Base-by-base conservation (phyloP, 1,140 invertebrate species). In the Globodera ellingtonae region DNA sequence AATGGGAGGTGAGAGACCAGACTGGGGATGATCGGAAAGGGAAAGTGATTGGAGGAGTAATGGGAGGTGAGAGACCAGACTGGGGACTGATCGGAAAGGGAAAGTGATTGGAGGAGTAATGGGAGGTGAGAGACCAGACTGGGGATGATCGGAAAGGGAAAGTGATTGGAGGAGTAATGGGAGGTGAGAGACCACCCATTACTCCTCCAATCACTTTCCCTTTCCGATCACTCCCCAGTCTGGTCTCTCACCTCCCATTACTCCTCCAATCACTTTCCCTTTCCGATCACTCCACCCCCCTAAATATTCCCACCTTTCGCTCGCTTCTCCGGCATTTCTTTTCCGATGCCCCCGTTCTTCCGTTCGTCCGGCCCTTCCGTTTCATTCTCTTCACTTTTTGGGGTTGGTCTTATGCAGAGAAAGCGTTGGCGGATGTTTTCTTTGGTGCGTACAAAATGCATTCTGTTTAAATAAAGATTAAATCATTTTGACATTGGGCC, bases 361-460 rank as follows among this genome's bases (percentile, higher is more conserved):
- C 56, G 72, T 24, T 76, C 47, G 66, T 47, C 18, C 47, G 44
- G 9, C 59, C 13, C 72, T 56, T 21, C 5, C 72, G 56, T 46
- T 24, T 21, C 47, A 9, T 73, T 18, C n/a, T 47, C 72, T 65
- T 52, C 72, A 2, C 7, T 65, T 18, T 59, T n/a, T 65, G 62
- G n/a, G 21, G 62, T 3, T 65, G 4, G 46, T 70, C 50, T 21
- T 46, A 62, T 6, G 18, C 56, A 62, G 2, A 62, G 18, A 62
- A 62, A 62, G 5, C 56, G 56, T 62, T 18, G 13, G 6, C 18
- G 72, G 9, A 78, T 47, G 67, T 56, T 66, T 35, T 78, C 46
- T 24, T 47, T 78, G 48, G 71, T 52, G 9, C 50, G 72, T 21
- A 78, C 71, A 56, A 80, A 80, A 65, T 80, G 50, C 10, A 80